Base-by-base conservation (phyloP, 2,797 vertebrate species). In the Poecilia velifera region DNA sequence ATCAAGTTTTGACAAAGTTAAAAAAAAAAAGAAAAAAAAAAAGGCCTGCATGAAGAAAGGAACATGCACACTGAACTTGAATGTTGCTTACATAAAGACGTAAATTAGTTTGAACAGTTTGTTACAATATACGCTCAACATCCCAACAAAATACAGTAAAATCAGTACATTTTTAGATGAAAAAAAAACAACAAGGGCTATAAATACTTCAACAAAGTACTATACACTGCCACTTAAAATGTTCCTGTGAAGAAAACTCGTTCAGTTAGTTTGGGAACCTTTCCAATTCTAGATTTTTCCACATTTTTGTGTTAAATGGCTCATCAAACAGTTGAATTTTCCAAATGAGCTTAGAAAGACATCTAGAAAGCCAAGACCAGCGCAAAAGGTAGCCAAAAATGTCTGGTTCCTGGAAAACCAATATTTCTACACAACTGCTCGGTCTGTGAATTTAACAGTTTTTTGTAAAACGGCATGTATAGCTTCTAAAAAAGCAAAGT, bases 401-500 rank as follows among this genome's bases (percentile, higher is more conserved):
- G 22, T 70, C 41, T 45, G 39, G 22, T 45, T 70, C 20, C 39
- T 45, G 22, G 39, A 68, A 68, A 41, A 68, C 39, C 36, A 13
- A 68, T 68, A 68, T 43, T 64, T 64, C 59, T 34, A 31, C 59
- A 64, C 9, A 64, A 18, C 31, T 16, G 59, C 59, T 34, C 16
- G 6, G 25, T 43, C 4, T 71, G 36, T 43, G 39, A 36, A 64
- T 68, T 68, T 68, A 43, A 70, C 10, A 3, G 22, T 14, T 43
- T 70, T n/a, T n/a, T n/a, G 10, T 14, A 51, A 53, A 75, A 73
- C 34, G 28, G 45, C 43, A 77, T 14, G 70, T 85, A 31, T 73
- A 83, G 79, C 36, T 64, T 57, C 46, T 68, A 18, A 47, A 72
- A 72, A 80, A 85, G 81, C 74, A 66, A 57, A 72, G 47, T 73